Conservation (phyloP, 2,113 vertebrate species). For the Columba livia region DNA sequence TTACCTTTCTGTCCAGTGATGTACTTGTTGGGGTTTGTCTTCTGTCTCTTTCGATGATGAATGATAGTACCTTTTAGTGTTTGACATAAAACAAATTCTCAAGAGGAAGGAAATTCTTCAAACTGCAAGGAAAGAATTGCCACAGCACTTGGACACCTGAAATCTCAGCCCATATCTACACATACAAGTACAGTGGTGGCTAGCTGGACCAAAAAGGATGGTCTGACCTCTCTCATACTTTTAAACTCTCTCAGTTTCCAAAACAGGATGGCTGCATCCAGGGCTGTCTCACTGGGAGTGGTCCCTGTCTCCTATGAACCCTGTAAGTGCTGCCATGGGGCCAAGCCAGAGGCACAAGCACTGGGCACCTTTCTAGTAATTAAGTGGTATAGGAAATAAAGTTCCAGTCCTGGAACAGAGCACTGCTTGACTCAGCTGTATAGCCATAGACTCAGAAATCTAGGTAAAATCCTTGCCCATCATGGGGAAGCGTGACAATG, state of each 20-base stretch:
- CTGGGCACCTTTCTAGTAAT: not conserved
- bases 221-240: not conserved
- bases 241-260: not conserved
- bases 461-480: not conserved
- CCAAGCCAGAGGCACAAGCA: not conserved
- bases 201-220: not conserved
- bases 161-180: not conserved
- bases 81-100: not conserved
- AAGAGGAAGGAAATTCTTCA: not conserved
- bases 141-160: not conserved
- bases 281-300: not conserved
- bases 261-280: not conserved
- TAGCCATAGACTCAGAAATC: not conserved
- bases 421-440: not conserved
- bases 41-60: not conserved
- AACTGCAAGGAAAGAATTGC: not conserved
- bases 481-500: not conserved
- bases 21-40: not conserved
- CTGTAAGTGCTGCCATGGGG: not conserved
- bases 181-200: not conserved
- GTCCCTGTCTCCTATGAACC: rapidly evolving
- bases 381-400: not conserved
- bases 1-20: not conserved
- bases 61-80: not conserved
- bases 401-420: not conserved